A percentile compares a stretch with the other conserved stretches of the same genome.
Evolutionary conservation across 2,888 invertebrate genomes (phyloP).

Genomic region (Plutella xylostella): DNA sequence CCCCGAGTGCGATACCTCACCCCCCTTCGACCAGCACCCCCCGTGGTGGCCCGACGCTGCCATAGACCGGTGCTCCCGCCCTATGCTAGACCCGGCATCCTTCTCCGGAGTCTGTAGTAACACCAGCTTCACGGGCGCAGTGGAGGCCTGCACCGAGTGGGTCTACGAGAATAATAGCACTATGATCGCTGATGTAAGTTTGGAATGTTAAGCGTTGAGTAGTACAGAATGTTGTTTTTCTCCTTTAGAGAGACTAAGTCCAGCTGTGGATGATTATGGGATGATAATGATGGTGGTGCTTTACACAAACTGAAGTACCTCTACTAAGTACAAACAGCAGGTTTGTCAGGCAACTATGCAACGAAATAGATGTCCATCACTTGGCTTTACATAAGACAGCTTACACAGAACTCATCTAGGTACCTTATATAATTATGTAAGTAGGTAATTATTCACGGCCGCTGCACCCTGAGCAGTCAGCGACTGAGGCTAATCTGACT

Average conservation of each 20-base stretch:
- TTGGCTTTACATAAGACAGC: not conserved
- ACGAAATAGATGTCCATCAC: not conserved
- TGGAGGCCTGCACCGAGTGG: constrained; percentile 35
- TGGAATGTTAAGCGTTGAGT: not conserved
- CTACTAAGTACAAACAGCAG: not conserved
- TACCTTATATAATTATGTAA: too few relatives aligned
- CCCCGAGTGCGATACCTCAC: constrained; percentile 36
- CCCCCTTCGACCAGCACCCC: constrained; percentile 16
- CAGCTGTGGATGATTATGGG: not conserved
- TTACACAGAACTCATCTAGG: too few relatives aligned
- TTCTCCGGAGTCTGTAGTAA: constrained; percentile 25
- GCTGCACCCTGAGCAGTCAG: too few relatives aligned
- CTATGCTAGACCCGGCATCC: constrained; percentile 24
- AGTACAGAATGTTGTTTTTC: not conserved
- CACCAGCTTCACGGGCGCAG: constrained; percentile 26
- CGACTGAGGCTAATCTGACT: too few relatives aligned
- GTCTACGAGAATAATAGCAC: constrained; percentile 43
- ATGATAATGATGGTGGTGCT: not conserved
- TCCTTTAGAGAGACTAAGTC: not conserved
- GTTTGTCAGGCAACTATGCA: not conserved
- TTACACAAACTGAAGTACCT: not conserved
- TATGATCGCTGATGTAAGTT: constrained; percentile 39
- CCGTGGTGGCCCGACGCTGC: constrained; percentile 42
- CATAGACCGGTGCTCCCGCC: constrained; percentile 34
- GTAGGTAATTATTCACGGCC: too few relatives aligned